These are phyloP conservation scores for Timema cristinae DNA, from an alignment of 2,888 invertebrate species.

Conservation along the genomic window DNA sequence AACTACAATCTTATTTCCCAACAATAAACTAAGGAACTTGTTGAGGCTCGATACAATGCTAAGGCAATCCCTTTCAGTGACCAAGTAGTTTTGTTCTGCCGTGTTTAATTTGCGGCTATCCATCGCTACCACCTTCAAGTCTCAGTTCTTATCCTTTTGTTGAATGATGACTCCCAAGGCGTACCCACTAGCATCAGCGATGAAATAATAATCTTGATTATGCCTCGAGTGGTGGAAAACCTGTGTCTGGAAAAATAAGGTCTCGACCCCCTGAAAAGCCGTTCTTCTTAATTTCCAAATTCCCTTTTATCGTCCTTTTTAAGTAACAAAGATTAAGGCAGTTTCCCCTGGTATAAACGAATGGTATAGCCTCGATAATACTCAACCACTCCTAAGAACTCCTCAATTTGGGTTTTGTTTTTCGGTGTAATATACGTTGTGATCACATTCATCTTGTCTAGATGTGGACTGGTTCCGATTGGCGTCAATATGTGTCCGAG, in stretches of 20 bases:
- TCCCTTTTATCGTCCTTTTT: neutral
- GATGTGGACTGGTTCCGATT: neutral
- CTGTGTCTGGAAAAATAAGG: slow-evolving; percentile 10
- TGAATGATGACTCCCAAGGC: too few species aligned
- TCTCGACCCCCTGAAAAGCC: neutral
- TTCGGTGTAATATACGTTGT: neutral
- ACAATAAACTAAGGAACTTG: slow-evolving; percentile 27
- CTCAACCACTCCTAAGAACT: neutral
- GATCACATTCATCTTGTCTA: neutral
- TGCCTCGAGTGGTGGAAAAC: neutral
- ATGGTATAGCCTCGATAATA: neutral
- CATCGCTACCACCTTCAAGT: slow-evolving; percentile 22
- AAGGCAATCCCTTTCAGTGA: slow-evolving; percentile 29
- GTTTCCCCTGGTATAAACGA: neutral
- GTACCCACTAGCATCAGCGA: too few species aligned
- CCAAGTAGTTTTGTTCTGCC: slow-evolving; percentile 26
- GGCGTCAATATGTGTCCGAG: slow-evolving; percentile 13
- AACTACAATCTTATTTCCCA: slow-evolving; percentile 29
- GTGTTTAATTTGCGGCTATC: slow-evolving; percentile 28
- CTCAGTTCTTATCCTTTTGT: neutral
- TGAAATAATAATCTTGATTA: neutral
- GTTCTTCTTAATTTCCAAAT: neutral
- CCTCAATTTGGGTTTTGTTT: neutral
- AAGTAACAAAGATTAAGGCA: neutral
- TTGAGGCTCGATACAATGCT: slow-evolving; percentile 28